A percentile compares a stretch with the other conserved stretches of the same genome.
Evolutionary conservation across 2,888 invertebrate species (phyloP).

Genomic region (Choristoneura rosaceana): DNA sequence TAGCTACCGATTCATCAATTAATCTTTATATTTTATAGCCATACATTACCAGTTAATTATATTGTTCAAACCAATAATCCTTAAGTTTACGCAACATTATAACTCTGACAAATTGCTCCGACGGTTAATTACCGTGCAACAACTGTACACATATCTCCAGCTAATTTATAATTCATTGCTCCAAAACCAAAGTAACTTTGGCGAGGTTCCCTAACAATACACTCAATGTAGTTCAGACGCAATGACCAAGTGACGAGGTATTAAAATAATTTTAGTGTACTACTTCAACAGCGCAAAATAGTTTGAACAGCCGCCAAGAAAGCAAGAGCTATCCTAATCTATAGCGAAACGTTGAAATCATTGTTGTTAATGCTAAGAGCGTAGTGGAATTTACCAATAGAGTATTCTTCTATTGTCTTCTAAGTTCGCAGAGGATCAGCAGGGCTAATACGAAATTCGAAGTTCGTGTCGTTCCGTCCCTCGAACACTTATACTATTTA

Average conservation of each 20-base stretch:
- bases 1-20: neutral
- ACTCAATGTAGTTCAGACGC: constrained; percentile 12
- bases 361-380: neutral
- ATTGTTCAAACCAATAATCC: neutral
- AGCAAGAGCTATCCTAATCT: constrained; percentile 14
- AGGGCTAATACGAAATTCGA: too few relatives aligned
- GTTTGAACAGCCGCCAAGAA: constrained; percentile 39
- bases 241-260: constrained; percentile 44
- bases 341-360: constrained; percentile 17
- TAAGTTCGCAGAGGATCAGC: too few relatives aligned
- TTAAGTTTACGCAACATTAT: neutral
- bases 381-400: too few relatives aligned
- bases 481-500: too few relatives aligned
- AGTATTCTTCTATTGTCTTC: too few relatives aligned
- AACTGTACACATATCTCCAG: constrained; percentile 25
- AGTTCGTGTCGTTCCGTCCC: too few relatives aligned
- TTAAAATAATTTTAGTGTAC: constrained; percentile 48
- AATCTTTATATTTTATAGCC: neutral
- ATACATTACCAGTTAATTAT: neutral
- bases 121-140: constrained; percentile 25
- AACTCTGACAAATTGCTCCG: constrained; percentile 23
- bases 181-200: neutral
- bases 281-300: constrained; percentile 30
- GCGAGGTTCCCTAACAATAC: neutral
- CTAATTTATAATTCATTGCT: constrained; percentile 18